Evolutionary conservation across 2,113 vertebrate species (phyloP), one percentile per base, ranked within the genome.

Genomic region (Notechis scutatus): DNA sequence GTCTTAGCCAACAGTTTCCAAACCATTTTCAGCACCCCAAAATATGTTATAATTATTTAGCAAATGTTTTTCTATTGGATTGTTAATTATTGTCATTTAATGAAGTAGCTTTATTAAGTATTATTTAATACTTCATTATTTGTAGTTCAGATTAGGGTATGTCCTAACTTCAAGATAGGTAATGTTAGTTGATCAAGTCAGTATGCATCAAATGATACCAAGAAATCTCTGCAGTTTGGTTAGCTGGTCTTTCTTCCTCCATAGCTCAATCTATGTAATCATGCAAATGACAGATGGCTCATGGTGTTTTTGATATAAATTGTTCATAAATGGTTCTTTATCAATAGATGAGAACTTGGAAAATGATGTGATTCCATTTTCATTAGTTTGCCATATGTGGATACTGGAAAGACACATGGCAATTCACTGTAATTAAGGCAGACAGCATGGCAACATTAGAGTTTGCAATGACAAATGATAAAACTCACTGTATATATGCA

Each of bases 341-440:
- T 81, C 55, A 95, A 50, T 34, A 94, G 91, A 39, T 42, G 87
- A 59, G 85, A 94, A 93, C 85, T 34, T 90, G 61, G 9, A n/a
- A 86, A 45, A 86, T 29, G 81, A 69, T 0, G 0, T 5, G 47
- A 26, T 89, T 81, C 34, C 24, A 11, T 90, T 96, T 96, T 91
- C 88, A 11, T 14, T 85, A 91, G 55, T 0, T 0, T 55, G n/a
- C 47, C 89, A 85, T 95, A 59, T 20, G 23, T 59, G 54, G 8
- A 89, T 0, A 0, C 12, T 81, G 12, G 88, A 45, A 87, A 94
- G 96, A 92, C 45, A 91, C n/a, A 94, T 59, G 91, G 15, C 5
- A 29, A 92, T 93, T 93, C 56, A 90, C 14, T 47, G 57, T 95
- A 95, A 92, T 94, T 91, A 94, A 95, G 52, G 90, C 91, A 93